Evolutionary conservation across 2,113 vertebrate species (phyloP), one percentile per base, ranked within the genome.

Genomic region (Nothobranchius furzeri): DNA sequence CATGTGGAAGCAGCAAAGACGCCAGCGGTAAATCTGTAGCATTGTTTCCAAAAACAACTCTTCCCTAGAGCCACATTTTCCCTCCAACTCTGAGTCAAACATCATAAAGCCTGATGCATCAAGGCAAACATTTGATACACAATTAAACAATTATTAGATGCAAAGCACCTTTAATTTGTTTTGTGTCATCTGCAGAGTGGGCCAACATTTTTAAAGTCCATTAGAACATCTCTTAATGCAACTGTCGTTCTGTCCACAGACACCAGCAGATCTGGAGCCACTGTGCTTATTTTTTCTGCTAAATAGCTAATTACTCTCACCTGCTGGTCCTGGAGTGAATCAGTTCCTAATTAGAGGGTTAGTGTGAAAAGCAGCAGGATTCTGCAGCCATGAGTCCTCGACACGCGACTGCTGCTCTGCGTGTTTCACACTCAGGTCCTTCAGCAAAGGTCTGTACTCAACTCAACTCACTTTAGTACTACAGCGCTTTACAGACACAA

Each of bases 301-400:
- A 82, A 82, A 80, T 75, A 70, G 74, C 56, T 82, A 68, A 82
- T 80, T 64, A 60, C 58, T 7, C 68, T 87, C 74, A 78, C 76
- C 74, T 80, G 70, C 74, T 70, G 73, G 60, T 51, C 62, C 50
- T 14, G 58, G 68, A 51, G 70, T 68, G 70, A 74, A 53, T 64
- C 64, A 47, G 68, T n/a, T 35, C 15, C 70, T 70, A 70, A 83
- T 86, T 74, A 79, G 46, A 72, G 62, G 69, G 40, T 73, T 25
- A 4, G 30, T 50, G 37, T 60, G 64, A 65, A 62, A 68, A 76
- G 59, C 78, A 71, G 57, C 73, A 49, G 37, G 37, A 40, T 40
- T 40, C 37, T 40, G 37, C 6, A 40, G 37, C 37, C 37, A 40
- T 40, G 7, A 40, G 37, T 40, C 37, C 37, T 8, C 9, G 37